Percentiles rank a stretch among this genome's conserved stretches.
phyloP scores from a whole-genome alignment of 2,113 vertebrate genomes.

The Chionomys nivalis region DNA sequence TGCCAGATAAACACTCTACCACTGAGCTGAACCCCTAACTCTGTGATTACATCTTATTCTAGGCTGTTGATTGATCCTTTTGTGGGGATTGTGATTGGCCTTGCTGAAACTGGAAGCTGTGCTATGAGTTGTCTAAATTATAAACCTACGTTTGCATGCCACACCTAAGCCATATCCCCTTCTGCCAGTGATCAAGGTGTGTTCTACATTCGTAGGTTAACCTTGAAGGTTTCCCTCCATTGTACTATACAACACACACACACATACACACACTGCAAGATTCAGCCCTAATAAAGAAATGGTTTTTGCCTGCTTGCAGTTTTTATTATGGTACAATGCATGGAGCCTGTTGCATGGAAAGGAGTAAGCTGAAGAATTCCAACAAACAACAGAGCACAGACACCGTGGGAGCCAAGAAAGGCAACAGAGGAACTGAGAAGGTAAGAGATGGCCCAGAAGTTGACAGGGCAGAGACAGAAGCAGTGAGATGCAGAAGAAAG shows the following conservation, averaged over 20 bases:
- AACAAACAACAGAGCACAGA: background rate
- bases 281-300: background rate
- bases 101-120: background rate
- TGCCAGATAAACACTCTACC: background rate
- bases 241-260: background rate
- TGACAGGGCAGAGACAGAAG: background rate
- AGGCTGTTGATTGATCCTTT: background rate
- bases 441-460: background rate
- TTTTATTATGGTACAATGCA: background rate
- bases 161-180: background rate
- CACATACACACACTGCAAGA: background rate
- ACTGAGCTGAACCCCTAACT: background rate
- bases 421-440: background rate
- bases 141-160: background rate
- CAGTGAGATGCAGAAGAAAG: background rate
- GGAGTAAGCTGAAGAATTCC: background rate
- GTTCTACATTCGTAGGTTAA: background rate
- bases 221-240: background rate
- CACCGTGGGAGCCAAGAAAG: background rate
- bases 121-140: background rate
- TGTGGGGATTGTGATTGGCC: background rate
- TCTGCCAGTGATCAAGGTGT: background rate
- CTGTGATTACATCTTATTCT: background rate
- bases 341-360: background rate
- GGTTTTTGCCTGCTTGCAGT: background rate